phyloP scores from a whole-genome alignment of 2,797 vertebrate species.

The Strix occidentalis region DNA sequence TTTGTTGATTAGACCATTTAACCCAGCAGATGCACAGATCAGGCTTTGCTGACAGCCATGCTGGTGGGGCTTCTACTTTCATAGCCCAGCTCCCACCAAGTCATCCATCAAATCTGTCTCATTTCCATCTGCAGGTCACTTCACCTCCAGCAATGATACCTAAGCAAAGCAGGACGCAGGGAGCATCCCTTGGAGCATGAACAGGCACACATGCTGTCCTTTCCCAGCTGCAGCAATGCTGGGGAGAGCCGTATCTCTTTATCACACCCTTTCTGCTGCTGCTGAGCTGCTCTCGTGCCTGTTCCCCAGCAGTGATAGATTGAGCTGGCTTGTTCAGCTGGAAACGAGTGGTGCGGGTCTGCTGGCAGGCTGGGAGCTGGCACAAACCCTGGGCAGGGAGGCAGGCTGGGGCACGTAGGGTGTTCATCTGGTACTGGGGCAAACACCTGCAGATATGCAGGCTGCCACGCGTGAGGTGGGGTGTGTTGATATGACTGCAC shows the following conservation, averaged over 20 bases:
- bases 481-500: accelerated
- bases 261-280: not conserved
- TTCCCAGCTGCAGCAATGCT: not conserved
- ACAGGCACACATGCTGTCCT: not conserved
- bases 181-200: not conserved
- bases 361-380: not conserved
- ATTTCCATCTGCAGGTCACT: not conserved
- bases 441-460: not conserved
- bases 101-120: not conserved
- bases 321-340: not conserved
- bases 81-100: not conserved
- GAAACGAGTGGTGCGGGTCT: accelerated
- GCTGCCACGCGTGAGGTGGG: not conserved
- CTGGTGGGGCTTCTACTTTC: not conserved
- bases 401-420: not conserved
- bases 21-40: not conserved
- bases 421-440: not conserved
- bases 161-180: not conserved
- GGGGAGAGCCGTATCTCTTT: not conserved
- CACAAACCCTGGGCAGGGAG: not conserved
- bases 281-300: not conserved
- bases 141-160: not conserved
- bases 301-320: not conserved
- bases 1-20: not conserved
- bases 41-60: not conserved